phyloP scores from a whole-genome alignment of 2,888 invertebrate species.

The Nebria brevicollis region DNA sequence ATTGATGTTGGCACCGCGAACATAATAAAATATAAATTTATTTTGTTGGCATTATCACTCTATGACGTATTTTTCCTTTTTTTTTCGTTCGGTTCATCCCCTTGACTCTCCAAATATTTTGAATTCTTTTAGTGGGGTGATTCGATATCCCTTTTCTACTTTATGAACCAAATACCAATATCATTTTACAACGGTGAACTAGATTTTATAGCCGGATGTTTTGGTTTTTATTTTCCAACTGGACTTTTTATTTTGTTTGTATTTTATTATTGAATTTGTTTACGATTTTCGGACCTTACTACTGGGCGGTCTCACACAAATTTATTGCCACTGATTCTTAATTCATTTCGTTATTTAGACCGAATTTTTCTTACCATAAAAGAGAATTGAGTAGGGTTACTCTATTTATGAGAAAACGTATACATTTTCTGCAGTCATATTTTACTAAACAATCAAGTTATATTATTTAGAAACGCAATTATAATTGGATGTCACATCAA shows the following conservation, averaged over 20 bases:
- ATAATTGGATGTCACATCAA: no score
- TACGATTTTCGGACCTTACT: background rate
- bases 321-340: no score
- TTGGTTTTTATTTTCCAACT: background rate
- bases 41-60: conserved; percentile 22
- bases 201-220: conserved; percentile 5
- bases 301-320: no score
- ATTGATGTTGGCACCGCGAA: conserved; percentile 26
- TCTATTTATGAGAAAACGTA: no score
- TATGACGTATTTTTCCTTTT: background rate
- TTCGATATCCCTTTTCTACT: background rate
- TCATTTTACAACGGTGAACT: background rate
- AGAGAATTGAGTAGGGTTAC: no score
- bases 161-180: conserved; percentile 2
- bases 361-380: no score
- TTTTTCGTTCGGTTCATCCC: background rate
- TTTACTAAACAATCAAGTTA: no score
- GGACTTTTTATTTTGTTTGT: background rate
- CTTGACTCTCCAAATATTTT: background rate
- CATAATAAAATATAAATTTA: conserved; percentile 19
- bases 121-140: conserved; percentile 2
- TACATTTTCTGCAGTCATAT: no score
- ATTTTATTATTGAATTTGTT: conserved; percentile 2
- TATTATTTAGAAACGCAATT: no score
- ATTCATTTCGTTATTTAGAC: no score